Evolutionary conservation across 2,797 vertebrate species (phyloP), one percentile per base, ranked within the genome.

Genomic region (Onychomys torridus): DNA sequence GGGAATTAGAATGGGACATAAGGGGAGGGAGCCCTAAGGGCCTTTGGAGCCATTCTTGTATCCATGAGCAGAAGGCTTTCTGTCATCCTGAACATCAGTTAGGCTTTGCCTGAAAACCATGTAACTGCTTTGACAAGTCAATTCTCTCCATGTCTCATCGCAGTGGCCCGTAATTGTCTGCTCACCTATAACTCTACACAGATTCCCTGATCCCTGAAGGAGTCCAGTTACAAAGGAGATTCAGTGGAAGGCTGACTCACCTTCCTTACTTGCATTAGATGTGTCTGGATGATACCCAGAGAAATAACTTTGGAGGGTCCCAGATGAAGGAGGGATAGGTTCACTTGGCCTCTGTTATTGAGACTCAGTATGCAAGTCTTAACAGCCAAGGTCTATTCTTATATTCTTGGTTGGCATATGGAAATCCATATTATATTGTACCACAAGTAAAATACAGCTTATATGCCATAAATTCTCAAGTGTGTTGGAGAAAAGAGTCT

Each of bases 391-490:
- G 16, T 90, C 65, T 81, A 87, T 55, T 96, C 81, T 83, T 69
- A 65, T 59, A 23, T 17, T 90, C 75, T 75, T 46, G 32, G 21
- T 86, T 94, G 84, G 34, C 77, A 93, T 61, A 46, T 21, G 63
- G 61, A 88, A 57, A 87, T 90, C 40, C 88, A 59, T 13, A 63
- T 43, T 94, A 94, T 94, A 69, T 32, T 43, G 71, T 88, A 40
- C 17, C 77, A 76, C 27, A 63, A 91, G 82, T 94, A 79, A 96
- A 90, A 81, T 85, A 49, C 88, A 96, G 52, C 40, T 43, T 92
- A 71, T 91, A 63, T 90, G 76, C 29, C 79, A 93, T 43, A 83
- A 92, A 75, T 63, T 92, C 71, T 89, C 59, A 17, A 57, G 46
- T 79, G 63, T 75, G 59, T 27, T n/a, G 34, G 71, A n/a, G 84